Percentiles rank a stretch among this genome's conserved stretches.
Evolutionary conservation across 2,888 invertebrate genomes (phyloP).

Genomic region (Plemyria rubiginata): DNA sequence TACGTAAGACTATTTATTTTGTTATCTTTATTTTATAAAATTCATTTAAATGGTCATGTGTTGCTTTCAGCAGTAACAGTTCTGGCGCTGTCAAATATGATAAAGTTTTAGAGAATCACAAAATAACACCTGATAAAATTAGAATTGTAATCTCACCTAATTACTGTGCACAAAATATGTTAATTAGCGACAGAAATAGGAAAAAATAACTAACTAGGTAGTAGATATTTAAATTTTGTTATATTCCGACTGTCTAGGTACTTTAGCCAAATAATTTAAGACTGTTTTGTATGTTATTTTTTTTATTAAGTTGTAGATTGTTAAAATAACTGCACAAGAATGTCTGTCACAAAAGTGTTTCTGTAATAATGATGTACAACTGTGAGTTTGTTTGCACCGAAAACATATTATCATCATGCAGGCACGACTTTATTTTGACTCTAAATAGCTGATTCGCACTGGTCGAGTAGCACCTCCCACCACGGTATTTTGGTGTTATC

Average conservation of each 20-base stretch:
- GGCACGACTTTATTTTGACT: too few relatives aligned
- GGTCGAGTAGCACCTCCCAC: too few relatives aligned
- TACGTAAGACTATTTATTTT: too few relatives aligned
- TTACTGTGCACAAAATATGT: constrained; percentile 8
- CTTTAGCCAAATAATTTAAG: constrained; percentile 44
- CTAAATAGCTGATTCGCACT: too few relatives aligned
- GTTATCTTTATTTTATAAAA: too few relatives aligned
- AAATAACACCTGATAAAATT: not conserved
- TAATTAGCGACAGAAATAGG: constrained; percentile 1
- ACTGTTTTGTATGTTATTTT: constrained; percentile 38
- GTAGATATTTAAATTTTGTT: constrained; percentile 9
- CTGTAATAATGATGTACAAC: too few relatives aligned
- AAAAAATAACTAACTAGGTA: not conserved
- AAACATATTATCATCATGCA: too few relatives aligned
- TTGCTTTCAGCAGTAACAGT: too few relatives aligned
- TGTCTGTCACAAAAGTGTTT: too few relatives aligned
- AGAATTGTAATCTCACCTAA: not conserved
- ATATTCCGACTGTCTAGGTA: constrained; percentile 3
- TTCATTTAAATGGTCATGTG: too few relatives aligned
- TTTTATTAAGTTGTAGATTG: constrained; percentile 5
- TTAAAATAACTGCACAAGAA: not conserved
- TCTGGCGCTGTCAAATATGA: not conserved
- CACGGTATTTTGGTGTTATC: too few relatives aligned
- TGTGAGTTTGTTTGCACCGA: too few relatives aligned
- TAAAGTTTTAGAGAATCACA: not conserved